phyloP scores from a whole-genome alignment of 2,888 invertebrate species.

The Leistus spinibarbis region DNA sequence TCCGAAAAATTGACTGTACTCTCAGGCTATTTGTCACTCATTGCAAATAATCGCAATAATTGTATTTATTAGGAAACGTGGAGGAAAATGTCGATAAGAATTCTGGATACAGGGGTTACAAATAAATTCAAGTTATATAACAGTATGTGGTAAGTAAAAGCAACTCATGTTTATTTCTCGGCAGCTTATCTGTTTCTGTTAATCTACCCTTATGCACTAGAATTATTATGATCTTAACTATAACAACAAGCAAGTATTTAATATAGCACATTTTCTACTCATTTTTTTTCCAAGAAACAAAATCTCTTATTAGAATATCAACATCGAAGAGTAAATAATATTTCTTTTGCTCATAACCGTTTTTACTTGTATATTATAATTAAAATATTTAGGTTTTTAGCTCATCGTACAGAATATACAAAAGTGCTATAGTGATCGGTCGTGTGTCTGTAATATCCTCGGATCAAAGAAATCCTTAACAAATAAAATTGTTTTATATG shows the following conservation, averaged over 20 bases:
- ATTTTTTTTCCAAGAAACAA: neutral
- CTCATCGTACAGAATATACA: too few relatives aligned
- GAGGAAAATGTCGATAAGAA: neutral
- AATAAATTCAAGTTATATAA: neutral
- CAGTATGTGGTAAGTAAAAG: neutral
- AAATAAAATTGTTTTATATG: too few relatives aligned
- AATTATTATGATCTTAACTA: neutral
- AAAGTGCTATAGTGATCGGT: too few relatives aligned
- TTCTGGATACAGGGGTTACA: too few relatives aligned
- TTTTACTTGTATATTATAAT: too few relatives aligned
- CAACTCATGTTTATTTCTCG: neutral
- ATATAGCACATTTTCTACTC: neutral
- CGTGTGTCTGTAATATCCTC: too few relatives aligned
- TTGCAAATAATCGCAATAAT: neutral
- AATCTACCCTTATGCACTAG: neutral
- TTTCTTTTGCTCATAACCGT: too few relatives aligned
- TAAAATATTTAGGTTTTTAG: too few relatives aligned
- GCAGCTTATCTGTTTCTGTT: neutral
- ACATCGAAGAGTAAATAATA: too few relatives aligned
- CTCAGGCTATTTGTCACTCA: neutral
- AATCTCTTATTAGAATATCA: too few relatives aligned
- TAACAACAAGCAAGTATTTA: neutral
- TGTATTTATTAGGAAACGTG: neutral
- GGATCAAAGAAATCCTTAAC: too few relatives aligned
- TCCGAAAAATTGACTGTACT: neutral